phyloP scores from a whole-genome alignment of 2,797 vertebrate species.

The Urophycis tenuis region DNA sequence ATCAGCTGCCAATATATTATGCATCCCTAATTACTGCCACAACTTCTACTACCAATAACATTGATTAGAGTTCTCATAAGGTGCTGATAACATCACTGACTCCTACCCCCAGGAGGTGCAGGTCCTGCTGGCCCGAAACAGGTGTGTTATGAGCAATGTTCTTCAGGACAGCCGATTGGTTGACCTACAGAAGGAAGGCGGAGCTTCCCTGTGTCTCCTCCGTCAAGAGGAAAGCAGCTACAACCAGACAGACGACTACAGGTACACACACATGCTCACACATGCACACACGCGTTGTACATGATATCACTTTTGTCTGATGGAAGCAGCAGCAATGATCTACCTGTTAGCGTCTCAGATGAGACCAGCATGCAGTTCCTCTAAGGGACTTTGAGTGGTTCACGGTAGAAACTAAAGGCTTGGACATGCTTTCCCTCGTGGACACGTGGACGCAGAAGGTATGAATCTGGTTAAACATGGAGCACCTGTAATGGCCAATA shows the following conservation, averaged over 20 bases:
- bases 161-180: conserved; percentile 77
- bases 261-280: conserved; percentile 53
- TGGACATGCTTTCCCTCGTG: no score
- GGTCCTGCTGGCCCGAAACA: conserved; percentile 65
- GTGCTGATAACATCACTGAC: neutral
- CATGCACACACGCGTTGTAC: no score
- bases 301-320: neutral
- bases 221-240: conserved; percentile 75
- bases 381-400: neutral
- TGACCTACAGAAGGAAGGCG: conserved; percentile 82
- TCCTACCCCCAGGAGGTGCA: conserved; percentile 70
- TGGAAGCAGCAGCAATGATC: neutral
- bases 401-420: no score
- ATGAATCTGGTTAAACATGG: no score
- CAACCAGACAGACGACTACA: conserved; percentile 69
- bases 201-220: conserved; percentile 73
- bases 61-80: no score
- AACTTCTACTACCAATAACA: no score
- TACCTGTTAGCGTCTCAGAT: neutral
- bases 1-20: no score
- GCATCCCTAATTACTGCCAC: no score
- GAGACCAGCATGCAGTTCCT: no score
- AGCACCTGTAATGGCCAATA: no score
- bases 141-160: conserved; percentile 75
- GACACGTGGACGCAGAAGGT: no score